phyloP scores from a whole-genome alignment of 2,888 invertebrate genomes.

The Lingula anatina region DNA sequence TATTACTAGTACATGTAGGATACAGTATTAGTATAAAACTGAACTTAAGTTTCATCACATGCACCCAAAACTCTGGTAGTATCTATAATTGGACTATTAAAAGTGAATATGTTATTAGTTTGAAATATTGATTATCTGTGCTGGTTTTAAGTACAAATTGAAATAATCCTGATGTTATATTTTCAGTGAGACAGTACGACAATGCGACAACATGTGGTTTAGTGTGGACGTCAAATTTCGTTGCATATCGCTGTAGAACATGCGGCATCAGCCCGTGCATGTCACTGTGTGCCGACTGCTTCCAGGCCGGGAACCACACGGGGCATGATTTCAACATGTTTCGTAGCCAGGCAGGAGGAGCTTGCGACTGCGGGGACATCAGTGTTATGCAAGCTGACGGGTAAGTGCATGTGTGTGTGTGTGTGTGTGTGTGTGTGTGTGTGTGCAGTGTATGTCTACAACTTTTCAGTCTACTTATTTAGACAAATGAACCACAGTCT shows the following conservation, averaged over 20 bases:
- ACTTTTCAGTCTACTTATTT: no score
- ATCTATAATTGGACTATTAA: no score
- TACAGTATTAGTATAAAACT: no score
- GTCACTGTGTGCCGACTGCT: constrained; percentile 97
- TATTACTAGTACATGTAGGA: no score
- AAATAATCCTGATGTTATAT: no score
- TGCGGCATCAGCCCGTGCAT: constrained; percentile 79
- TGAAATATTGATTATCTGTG: background rate
- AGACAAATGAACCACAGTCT: no score
- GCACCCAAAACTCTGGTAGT: no score
- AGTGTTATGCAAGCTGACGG: constrained; percentile 95
- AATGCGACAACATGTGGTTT: constrained; percentile 95
- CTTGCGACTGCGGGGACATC: constrained; percentile 91
- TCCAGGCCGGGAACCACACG: constrained; percentile 92
- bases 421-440: no score
- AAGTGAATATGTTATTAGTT: no score
- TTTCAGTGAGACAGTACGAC: constrained; percentile 82
- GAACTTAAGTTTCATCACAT: no score
- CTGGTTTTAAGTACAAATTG: no score
- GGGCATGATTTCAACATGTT: constrained; percentile 99
- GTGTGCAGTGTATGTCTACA: no score
- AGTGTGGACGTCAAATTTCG: constrained; percentile 98
- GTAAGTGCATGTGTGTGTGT: constrained; percentile 58
- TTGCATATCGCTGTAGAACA: constrained; percentile 84
- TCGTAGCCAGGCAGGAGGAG: constrained; percentile 94